Evolutionary conservation across 2,797 vertebrate species (phyloP), one percentile per base, ranked within the genome.

Genomic region (Myioborus melanocephalus): DNA sequence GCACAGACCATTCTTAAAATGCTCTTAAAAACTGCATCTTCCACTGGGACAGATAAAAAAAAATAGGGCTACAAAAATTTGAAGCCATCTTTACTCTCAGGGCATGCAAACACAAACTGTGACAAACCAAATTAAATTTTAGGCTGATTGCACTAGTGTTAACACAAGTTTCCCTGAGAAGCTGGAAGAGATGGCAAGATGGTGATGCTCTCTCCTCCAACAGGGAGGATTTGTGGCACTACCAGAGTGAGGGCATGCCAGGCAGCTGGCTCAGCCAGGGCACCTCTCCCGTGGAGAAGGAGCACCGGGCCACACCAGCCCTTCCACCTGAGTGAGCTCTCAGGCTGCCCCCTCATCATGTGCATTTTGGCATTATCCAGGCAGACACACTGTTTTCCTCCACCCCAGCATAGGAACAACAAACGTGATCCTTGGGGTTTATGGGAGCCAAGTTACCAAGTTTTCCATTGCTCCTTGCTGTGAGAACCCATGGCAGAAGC

Each of bases 241-340:
- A 5, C 47, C 11, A 7, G 46, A 12, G 9, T 0, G 0, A 34
- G 35, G 46, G 12, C 37, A 72, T 32, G 23, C 3, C 3, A 12
- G 34, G 50, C 28, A 81, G 52, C 30, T 0, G 0, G 69, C 20
- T 55, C 57, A 81, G 68, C 46, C 30, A 47, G 28, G 50, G 8
- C 21, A 60, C 19, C 8, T 68, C 46, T 82, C 22, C 47, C 28
- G 17, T 0, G 1, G 47, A 55, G 10, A 65, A 23, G 27, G 22
- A 64, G 17, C 4, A 1, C 23, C 0, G 0, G 57, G 75, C 23
- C 50, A 28, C 41, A 52, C 0, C 0, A 21, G 34, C 5, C 24
- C 26, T 79, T 75, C 24, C 0, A 39, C 46, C 34, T 8, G 26
- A 53, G 46, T 49, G 43, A 72, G 34, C 35, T 66, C 32, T 34